A percentile compares a stretch with the other conserved stretches of the same genome.
Conservation (phyloP, 2,888 invertebrate species). For the Elmis aenea region DNA sequence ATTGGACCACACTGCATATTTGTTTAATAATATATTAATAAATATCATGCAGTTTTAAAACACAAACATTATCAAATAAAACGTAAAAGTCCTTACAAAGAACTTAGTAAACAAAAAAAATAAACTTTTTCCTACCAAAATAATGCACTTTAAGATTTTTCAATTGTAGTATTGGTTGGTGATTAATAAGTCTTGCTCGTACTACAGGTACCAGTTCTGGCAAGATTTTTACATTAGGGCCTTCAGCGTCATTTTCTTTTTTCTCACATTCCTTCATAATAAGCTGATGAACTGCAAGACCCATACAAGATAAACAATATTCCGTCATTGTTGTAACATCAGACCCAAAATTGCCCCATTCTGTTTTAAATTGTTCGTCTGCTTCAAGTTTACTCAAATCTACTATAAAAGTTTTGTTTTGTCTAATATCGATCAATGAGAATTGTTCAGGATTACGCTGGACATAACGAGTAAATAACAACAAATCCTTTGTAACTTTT, state of each 20-base stretch:
- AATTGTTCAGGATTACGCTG: conserved; percentile 47
- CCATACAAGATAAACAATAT: conserved; percentile 63
- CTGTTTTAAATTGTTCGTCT: conserved; percentile 53
- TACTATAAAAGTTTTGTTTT: conserved; percentile 54
- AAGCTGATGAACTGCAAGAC: conserved; percentile 76
- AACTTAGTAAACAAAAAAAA: too few relatives aligned
- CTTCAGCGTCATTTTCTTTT: conserved; percentile 7
- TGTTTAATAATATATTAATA: too few relatives aligned
- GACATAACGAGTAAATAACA: conserved; percentile 55
- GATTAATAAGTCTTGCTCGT: conserved; percentile 57
- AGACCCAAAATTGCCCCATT: conserved; percentile 52
- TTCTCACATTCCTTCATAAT: conserved; percentile 39
- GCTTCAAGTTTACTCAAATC: conserved; percentile 53
- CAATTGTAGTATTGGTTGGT: conserved; percentile 61
- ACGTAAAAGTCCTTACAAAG: too few relatives aligned
- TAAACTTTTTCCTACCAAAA: conserved; percentile 70
- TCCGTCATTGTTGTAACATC: conserved; percentile 67
- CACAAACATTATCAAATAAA: too few relatives aligned
- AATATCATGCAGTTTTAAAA: too few relatives aligned
- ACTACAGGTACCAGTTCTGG: conserved; percentile 46
- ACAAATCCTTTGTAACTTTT: conserved; percentile 48
- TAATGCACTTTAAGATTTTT: conserved; percentile 66
- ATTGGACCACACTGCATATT: too few relatives aligned
- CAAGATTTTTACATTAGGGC: conserved; percentile 35
- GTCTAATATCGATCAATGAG: conserved; percentile 55